Percentiles rank a stretch among this genome's conserved stretches.
These are phyloP conservation scores for Laothoe populi DNA, from an alignment of 2,888 invertebrate species.

Conservation along the genomic window DNA sequence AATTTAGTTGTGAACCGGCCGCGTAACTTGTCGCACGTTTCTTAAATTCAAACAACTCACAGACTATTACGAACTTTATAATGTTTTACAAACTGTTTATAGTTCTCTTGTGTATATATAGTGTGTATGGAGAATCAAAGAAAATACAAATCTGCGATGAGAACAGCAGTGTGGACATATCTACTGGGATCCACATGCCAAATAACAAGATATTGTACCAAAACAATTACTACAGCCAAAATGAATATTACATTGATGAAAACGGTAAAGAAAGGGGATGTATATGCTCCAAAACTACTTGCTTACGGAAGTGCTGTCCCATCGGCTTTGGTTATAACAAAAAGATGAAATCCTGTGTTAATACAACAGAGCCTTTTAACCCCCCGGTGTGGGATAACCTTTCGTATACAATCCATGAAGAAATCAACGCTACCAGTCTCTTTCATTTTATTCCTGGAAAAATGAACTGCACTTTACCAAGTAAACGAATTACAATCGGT, in stretches of 20 bases:
- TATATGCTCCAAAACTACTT: slow-evolving; percentile 52
- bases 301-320: slow-evolving; percentile 64
- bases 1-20: slow-evolving; percentile 11
- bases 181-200: slow-evolving; percentile 44
- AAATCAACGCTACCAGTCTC: slow-evolving; percentile 43
- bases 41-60: background rate
- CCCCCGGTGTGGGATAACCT: slow-evolving; percentile 55
- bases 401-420: slow-evolving; percentile 39
- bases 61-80: background rate
- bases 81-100: slow-evolving; percentile 27
- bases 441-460: slow-evolving; percentile 58
- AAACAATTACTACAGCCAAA: slow-evolving; percentile 38
- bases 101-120: slow-evolving; percentile 37
- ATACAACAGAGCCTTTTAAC: slow-evolving; percentile 45
- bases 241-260: slow-evolving; percentile 52
- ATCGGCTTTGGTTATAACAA: slow-evolving; percentile 50
- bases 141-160: slow-evolving; percentile 44
- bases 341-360: slow-evolving; percentile 45
- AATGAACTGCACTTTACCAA: slow-evolving; percentile 45
- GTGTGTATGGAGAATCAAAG: slow-evolving; percentile 25
- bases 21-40: background rate
- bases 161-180: slow-evolving; percentile 50
- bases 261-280: slow-evolving; percentile 51
- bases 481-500: slow-evolving; percentile 42
- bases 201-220: slow-evolving; percentile 46